These are phyloP conservation scores for Steinernema hermaphroditum DNA, from an alignment of 2,888 invertebrate species.

Conservation along the genomic window DNA sequence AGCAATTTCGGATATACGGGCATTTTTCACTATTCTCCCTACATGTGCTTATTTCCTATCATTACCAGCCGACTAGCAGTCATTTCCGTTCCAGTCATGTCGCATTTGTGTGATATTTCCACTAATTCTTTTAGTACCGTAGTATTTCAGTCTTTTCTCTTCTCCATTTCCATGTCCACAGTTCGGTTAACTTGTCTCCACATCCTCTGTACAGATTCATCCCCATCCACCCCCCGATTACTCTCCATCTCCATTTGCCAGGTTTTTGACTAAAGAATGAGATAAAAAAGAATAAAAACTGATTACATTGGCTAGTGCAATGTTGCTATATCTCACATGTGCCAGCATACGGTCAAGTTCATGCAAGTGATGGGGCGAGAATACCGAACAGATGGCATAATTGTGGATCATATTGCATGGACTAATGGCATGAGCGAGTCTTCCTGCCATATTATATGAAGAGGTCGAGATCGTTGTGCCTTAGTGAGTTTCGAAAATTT, in stretches of 20 bases:
- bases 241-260: slow-evolving; percentile 29
- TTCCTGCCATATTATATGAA: too few species aligned
- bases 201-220: background rate
- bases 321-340: too few species aligned
- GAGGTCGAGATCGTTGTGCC: too few species aligned
- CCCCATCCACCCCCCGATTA: slow-evolving; percentile 6
- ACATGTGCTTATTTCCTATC: background rate
- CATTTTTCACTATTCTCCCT: slow-evolving; percentile 11
- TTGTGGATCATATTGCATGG: too few species aligned
- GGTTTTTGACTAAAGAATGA: slow-evolving; percentile 9
- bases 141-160: background rate
- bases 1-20: slow-evolving; percentile 29
- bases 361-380: too few species aligned
- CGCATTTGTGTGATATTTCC: background rate
- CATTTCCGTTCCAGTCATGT: slow-evolving; percentile 22
- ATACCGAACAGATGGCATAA: too few species aligned
- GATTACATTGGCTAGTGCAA: background rate
- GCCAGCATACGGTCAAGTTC: too few species aligned
- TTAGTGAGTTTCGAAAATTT: too few species aligned
- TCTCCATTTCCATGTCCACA: slow-evolving; percentile 7
- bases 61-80: background rate
- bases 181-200: background rate
- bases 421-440: too few species aligned
- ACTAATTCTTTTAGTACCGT: background rate
- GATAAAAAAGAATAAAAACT: slow-evolving; percentile 9